These are phyloP conservation scores for Orussus abietinus DNA, from an alignment of 1,140 invertebrate species.

Conservation along the genomic window DNA sequence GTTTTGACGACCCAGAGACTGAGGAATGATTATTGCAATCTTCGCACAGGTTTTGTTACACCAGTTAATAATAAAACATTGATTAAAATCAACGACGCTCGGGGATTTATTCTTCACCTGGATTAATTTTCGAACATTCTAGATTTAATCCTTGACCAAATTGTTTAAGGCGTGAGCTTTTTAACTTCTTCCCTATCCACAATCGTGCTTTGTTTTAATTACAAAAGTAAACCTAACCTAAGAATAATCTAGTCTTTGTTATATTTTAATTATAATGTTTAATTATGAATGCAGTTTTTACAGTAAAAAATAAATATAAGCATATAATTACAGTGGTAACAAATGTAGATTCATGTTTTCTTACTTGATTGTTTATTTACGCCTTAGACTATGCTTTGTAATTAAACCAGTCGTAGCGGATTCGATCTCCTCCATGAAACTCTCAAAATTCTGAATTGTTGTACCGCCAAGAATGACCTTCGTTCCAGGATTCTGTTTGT, in stretches of 20 bases:
- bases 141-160: no score
- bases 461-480: constrained; percentile 87
- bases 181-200: no score
- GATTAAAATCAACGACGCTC: no score
- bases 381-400: constrained; percentile 38
- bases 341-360: constrained; percentile 9
- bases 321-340: constrained; percentile 14
- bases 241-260: no score
- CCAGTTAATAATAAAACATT: constrained; percentile 13
- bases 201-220: no score
- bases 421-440: constrained; percentile 72
- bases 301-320: not conserved
- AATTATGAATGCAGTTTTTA: no score
- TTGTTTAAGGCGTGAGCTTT: no score
- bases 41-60: no score
- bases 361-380: constrained; percentile 23
- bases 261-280: constrained; percentile 2
- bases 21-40: no score
- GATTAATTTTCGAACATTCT: no score
- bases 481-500: constrained; percentile 66
- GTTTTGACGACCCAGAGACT: constrained; percentile 15
- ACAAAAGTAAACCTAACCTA: no score
- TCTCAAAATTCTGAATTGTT: constrained; percentile 83
- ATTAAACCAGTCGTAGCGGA: constrained; percentile 46
- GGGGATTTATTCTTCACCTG: no score